These are phyloP conservation scores for Scartelaos histophorus DNA, from an alignment of 2,113 vertebrate genomes.

Conservation along the genomic window DNA sequence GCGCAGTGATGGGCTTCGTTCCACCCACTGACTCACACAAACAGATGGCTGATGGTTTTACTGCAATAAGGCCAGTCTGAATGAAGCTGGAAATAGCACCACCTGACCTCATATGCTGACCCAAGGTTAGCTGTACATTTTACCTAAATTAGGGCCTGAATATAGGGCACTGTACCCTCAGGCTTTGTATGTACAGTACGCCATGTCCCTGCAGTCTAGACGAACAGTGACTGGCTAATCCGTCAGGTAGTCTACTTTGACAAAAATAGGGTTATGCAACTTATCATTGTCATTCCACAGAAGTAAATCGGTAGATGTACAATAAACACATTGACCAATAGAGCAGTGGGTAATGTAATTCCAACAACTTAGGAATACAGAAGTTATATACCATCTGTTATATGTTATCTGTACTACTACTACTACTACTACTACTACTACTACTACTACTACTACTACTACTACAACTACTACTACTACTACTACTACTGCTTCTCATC, in stretches of 20 bases:
- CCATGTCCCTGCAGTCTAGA: not conserved
- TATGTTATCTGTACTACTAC: too few species aligned
- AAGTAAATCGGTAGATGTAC: not conserved
- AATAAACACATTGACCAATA: not conserved
- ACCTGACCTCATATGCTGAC: constrained; percentile 13
- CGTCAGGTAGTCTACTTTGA: not conserved
- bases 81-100: constrained; percentile 28
- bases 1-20: constrained; percentile 67
- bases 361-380: not conserved
- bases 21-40: constrained; percentile 65
- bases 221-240: not conserved
- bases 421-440: too few species aligned
- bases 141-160: constrained; percentile 13
- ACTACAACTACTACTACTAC: too few species aligned
- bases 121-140: constrained; percentile 24
- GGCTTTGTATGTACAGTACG: not conserved
- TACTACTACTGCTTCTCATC: too few species aligned
- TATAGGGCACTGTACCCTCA: constrained; percentile 25
- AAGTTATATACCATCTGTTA: too few species aligned
- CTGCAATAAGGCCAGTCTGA: constrained; percentile 41
- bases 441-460: too few species aligned
- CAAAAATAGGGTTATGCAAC: not conserved
- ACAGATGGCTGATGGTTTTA: constrained; percentile 58
- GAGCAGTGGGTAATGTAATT: not conserved
- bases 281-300: not conserved